Conservation (phyloP, 1,140 invertebrate genomes). For the Anthonomus grandis region DNA sequence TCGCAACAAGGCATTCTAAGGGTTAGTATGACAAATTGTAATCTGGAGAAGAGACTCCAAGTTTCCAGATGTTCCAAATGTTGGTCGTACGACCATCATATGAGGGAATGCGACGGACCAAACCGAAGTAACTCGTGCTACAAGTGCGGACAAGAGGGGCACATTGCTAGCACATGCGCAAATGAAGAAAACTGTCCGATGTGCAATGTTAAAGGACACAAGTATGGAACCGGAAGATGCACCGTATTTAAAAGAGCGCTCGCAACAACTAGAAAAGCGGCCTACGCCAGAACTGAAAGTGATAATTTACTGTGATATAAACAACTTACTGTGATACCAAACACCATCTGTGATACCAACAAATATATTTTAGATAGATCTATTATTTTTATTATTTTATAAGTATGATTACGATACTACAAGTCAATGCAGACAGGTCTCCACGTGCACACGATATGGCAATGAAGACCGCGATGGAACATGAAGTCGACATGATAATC, state of each 20-base stretch:
- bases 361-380: too few relatives aligned
- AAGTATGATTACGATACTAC: too few relatives aligned
- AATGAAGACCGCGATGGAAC: slow-evolving; percentile 1
- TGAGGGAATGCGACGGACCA: not conserved
- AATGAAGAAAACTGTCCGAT: slow-evolving; percentile 4
- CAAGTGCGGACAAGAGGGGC: not conserved
- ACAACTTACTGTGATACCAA: too few relatives aligned
- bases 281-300: not conserved
- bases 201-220: not conserved
- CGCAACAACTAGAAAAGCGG: not conserved
- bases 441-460: slow-evolving; percentile 7
- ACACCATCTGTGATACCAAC: too few relatives aligned
- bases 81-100: slow-evolving; percentile 4
- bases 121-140: not conserved
- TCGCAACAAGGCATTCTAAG: not conserved
- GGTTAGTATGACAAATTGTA: slow-evolving; percentile 17
- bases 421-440: slow-evolving; percentile 7
- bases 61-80: slow-evolving; percentile 1
- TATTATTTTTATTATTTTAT: too few relatives aligned
- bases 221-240: not conserved
- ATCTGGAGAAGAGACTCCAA: slow-evolving; percentile 16
- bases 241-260: not conserved
- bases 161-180: slow-evolving; percentile 3
- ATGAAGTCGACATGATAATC: slow-evolving; percentile 4
- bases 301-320: too few relatives aligned